Conservation (phyloP, 2,797 vertebrate genomes). For the Helostoma temminkii region DNA sequence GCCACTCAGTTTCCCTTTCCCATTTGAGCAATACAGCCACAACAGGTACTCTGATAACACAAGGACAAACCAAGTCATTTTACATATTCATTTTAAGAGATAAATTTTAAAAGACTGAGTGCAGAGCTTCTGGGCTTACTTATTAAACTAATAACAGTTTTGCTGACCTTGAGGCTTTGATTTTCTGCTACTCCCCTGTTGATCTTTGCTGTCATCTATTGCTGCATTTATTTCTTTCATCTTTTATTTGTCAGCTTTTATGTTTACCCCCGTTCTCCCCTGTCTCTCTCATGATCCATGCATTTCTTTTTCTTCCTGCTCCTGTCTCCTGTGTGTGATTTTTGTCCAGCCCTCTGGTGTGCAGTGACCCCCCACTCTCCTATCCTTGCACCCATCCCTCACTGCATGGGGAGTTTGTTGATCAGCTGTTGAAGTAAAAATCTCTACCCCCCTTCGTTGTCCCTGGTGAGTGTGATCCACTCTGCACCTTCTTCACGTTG, state of each 20-base stretch:
- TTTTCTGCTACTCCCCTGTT: slow-evolving; percentile 45
- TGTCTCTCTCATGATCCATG: slow-evolving; percentile 57
- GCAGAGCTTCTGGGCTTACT: slow-evolving; percentile 13
- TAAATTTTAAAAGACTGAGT: slow-evolving; percentile 42
- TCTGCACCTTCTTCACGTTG: slow-evolving; percentile 43
- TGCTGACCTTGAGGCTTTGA: slow-evolving; percentile 44
- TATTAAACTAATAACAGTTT: slow-evolving; percentile 35
- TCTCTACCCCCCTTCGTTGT: slow-evolving; percentile 44
- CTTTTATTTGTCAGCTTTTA: slow-evolving; percentile 40
- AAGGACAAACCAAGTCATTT: slow-evolving; percentile 45
- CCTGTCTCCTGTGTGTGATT: slow-evolving; percentile 51
- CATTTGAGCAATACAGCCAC: slow-evolving; percentile 29
- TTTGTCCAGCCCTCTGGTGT: slow-evolving; percentile 66
- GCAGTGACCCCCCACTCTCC: slow-evolving; percentile 52
- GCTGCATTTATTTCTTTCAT: slow-evolving; percentile 42
- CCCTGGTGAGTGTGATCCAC: slow-evolving; percentile 68
- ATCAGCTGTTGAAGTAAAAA: slow-evolving; percentile 62
- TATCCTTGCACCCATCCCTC: slow-evolving; percentile 32
- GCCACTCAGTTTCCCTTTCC: slow-evolving; percentile 48
- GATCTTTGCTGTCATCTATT: slow-evolving; percentile 56
- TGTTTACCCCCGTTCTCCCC: slow-evolving; percentile 48
- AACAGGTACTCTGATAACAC: slow-evolving; percentile 42
- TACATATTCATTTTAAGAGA: slow-evolving; percentile 37
- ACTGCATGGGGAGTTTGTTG: slow-evolving; percentile 51
- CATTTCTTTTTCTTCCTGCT: slow-evolving; percentile 58